These are phyloP conservation scores for Dilophus febrilis DNA, from an alignment of 2,888 invertebrate species.

Conservation along the genomic window DNA sequence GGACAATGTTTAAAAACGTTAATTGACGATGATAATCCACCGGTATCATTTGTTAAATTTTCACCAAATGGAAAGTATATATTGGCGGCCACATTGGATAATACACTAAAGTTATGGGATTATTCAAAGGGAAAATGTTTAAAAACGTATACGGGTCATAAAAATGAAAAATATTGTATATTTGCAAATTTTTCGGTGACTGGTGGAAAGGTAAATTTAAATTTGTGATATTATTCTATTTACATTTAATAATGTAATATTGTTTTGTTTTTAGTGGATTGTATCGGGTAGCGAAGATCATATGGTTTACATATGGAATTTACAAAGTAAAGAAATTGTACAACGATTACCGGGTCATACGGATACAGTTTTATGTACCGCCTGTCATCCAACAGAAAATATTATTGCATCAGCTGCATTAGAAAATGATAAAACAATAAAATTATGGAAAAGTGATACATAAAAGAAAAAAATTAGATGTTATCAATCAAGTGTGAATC, in stretches of 20 bases:
- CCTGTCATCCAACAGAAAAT: conserved; percentile 98
- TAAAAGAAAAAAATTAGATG: too few relatives aligned
- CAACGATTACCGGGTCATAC: conserved; percentile 95
- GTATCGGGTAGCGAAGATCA: conserved; percentile 99
- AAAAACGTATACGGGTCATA: conserved; percentile 96
- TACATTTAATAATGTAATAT: background rate
- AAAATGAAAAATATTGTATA: conserved; percentile 98
- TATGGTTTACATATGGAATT: conserved; percentile 98
- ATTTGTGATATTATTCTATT: background rate
- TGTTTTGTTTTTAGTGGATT: conserved; percentile 65
- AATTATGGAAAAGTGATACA: conserved; percentile 96
- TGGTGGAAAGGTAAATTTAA: conserved; percentile 73
- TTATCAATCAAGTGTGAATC: too few relatives aligned
- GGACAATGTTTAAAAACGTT: conserved; percentile 98
- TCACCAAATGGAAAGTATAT: conserved; percentile 99
- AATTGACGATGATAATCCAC: conserved; percentile 98
- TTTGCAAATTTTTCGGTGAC: conserved; percentile 99
- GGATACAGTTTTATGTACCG: conserved; percentile 90
- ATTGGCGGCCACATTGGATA: conserved; percentile 93
- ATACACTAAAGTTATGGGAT: conserved; percentile 97
- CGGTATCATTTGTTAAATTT: conserved; percentile 98
- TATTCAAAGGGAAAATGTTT: conserved; percentile 97
- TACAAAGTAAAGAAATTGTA: conserved; percentile 98
- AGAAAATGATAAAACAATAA: conserved; percentile 97
- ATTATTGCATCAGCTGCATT: conserved; percentile 97